Percentiles rank a stretch among this genome's conserved stretches.
Conservation (phyloP, 2,797 vertebrate genomes). For the Sebastes hubbsi region DNA sequence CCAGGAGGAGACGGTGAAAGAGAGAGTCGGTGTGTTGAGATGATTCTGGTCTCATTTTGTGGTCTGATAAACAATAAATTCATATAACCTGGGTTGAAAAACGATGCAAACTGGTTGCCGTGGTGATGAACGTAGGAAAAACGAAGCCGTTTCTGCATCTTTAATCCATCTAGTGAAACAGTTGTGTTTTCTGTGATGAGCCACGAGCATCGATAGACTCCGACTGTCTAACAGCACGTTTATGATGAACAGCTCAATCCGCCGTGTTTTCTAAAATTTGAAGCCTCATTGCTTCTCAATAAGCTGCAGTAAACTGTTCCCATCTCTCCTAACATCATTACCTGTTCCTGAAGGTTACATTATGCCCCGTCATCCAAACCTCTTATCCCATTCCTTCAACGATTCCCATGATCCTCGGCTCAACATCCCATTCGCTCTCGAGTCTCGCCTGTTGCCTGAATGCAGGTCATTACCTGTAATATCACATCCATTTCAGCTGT, state of each 20-base stretch:
- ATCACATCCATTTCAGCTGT: not conserved
- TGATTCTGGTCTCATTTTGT: too few relatives aligned
- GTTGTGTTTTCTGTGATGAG: not conserved
- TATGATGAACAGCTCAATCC: not conserved
- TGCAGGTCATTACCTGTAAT: constrained; percentile 35
- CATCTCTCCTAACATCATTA: constrained; percentile 4
- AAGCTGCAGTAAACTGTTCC: constrained; percentile 11
- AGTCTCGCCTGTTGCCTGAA: not conserved
- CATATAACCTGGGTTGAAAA: too few relatives aligned
- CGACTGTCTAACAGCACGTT: not conserved
- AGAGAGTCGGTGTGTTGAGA: too few relatives aligned
- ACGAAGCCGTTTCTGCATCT: not conserved
- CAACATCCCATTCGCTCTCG: not conserved
- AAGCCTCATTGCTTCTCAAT: constrained; percentile 7
- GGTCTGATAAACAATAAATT: too few relatives aligned
- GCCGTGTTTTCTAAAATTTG: constrained; percentile 2
- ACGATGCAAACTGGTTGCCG: too few relatives aligned
- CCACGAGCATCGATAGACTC: not conserved
- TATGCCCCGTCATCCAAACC: not conserved
- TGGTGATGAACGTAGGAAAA: not conserved
- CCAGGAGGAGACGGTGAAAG: too few relatives aligned
- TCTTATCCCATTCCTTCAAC: constrained; percentile 18
- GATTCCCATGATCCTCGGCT: constrained; percentile 21
- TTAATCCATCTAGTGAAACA: not conserved
- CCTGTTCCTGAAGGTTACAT: not conserved